phyloP scores from a whole-genome alignment of 2,113 vertebrate species.

The Pristiophorus japonicus region DNA sequence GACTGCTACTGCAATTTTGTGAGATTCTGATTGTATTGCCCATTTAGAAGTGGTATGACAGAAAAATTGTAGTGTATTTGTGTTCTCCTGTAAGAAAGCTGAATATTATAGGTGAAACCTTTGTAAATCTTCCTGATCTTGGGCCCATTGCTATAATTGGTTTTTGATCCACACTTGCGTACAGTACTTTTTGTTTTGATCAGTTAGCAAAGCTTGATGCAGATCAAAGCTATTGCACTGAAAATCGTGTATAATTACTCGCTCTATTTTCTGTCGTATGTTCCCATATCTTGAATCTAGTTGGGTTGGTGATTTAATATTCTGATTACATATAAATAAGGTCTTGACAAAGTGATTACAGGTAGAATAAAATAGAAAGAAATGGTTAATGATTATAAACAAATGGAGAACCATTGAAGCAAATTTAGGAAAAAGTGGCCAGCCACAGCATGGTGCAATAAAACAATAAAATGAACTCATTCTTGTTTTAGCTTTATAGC shows the following conservation, averaged over 20 bases:
- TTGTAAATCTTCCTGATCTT: not conserved
- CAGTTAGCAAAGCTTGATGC: not conserved
- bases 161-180: not conserved
- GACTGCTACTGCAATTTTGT: not conserved
- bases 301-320: not conserved
- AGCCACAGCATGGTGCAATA: not conserved
- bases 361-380: not conserved
- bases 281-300: not conserved
- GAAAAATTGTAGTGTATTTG: not conserved
- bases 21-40: not conserved
- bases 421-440: not conserved
- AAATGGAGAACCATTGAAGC: not conserved
- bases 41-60: not conserved
- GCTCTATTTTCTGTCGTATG: not conserved
- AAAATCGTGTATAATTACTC: not conserved
- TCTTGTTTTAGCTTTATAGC: not conserved
- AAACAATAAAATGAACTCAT: not conserved
- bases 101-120: not conserved
- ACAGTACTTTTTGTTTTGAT: slow-evolving; percentile 14
- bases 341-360: not conserved
- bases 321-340: not conserved
- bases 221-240: not conserved
- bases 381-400: not conserved
- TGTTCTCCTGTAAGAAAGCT: not conserved
- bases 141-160: not conserved